phyloP scores from a whole-genome alignment of 2,113 vertebrate genomes.

The Gallinago undulata region DNA sequence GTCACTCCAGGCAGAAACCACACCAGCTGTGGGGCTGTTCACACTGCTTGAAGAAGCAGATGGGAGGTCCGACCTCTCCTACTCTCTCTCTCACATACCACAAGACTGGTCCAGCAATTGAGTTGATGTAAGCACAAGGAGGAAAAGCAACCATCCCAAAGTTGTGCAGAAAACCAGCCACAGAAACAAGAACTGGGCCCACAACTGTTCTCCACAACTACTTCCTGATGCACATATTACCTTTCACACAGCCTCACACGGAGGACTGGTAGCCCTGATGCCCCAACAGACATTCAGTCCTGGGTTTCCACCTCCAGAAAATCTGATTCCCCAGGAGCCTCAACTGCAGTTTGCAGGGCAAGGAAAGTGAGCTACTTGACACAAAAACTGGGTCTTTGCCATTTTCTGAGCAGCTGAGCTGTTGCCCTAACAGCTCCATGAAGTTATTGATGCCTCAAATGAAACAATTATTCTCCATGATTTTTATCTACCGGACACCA shows the following conservation, averaged over 20 bases:
- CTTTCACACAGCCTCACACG: not conserved
- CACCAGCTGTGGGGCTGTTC: not conserved
- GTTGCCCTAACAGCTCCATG: not conserved
- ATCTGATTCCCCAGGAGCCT: not conserved
- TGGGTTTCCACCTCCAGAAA: not conserved
- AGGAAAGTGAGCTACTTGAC: not conserved
- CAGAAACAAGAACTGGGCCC: not conserved
- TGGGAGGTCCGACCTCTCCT: not conserved
- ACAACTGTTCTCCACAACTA: not conserved
- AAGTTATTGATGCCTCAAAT: not conserved
- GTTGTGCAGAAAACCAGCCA: not conserved
- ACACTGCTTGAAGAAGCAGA: not conserved
- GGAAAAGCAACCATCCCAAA: not conserved
- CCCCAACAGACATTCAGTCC: not conserved
- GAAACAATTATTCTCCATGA: not conserved
- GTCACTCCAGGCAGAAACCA: not conserved
- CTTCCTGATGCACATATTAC: fast-evolving
- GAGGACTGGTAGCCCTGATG: not conserved
- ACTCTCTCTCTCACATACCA: not conserved
- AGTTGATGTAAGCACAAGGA: not conserved
- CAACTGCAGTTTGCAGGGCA: not conserved
- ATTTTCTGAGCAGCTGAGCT: not conserved
- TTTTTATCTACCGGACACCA: slow-evolving; percentile 9
- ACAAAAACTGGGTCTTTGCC: not conserved
- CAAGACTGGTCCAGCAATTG: not conserved